A percentile compares a stretch with the other conserved stretches of the same genome.
Conservation (phyloP, 2,113 vertebrate genomes). For the Heterocephalus glaber region DNA sequence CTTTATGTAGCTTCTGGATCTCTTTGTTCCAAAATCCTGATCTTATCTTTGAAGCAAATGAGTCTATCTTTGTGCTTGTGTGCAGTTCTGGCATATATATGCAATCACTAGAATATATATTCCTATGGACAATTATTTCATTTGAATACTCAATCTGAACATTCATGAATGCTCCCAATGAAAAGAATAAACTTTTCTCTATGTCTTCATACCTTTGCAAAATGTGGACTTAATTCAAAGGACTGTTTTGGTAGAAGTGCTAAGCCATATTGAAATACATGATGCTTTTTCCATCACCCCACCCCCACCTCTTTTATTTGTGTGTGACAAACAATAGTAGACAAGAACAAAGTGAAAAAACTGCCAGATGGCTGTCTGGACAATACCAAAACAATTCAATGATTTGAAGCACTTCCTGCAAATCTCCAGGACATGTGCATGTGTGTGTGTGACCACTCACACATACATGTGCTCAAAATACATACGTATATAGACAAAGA, state of each 20-base stretch:
- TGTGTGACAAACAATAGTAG: neutral
- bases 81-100: neutral
- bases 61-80: neutral
- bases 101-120: neutral
- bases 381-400: neutral
- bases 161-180: neutral
- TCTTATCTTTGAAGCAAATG: neutral
- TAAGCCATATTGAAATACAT: neutral
- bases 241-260: neutral
- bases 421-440: neutral
- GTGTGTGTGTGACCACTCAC: accelerated
- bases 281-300: no score
- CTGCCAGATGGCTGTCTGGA: neutral
- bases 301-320: neutral
- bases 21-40: neutral
- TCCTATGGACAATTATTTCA: neutral
- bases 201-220: neutral
- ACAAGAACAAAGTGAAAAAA: neutral
- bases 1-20: neutral
- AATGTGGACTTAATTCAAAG: neutral
- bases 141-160: neutral
- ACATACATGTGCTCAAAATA: neutral
- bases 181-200: neutral
- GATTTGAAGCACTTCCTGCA: neutral
- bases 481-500: no score